Percentiles rank a stretch among this genome's conserved stretches.
Evolutionary conservation across 2,113 vertebrate genomes (phyloP).

Genomic region (Thalassarche chlororhynchos): DNA sequence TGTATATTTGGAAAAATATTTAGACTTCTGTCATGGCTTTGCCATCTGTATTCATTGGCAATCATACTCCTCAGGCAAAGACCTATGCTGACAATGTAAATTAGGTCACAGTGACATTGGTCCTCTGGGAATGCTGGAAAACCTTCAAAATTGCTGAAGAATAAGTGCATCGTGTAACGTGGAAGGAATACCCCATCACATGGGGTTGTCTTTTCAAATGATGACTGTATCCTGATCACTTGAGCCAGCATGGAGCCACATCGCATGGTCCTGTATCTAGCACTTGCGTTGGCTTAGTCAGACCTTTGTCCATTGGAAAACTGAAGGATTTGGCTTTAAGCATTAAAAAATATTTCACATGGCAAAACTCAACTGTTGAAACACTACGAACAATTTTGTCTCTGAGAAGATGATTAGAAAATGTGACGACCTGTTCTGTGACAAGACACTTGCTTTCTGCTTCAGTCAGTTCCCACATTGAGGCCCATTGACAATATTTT

Average conservation of each 20-base stretch:
- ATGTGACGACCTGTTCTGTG: neutral
- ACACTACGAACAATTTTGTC: neutral
- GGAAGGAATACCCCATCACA: neutral
- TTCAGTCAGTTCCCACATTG: neutral
- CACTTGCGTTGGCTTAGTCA: neutral
- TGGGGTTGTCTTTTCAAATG: neutral
- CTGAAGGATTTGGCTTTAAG: neutral
- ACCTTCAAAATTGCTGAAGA: neutral
- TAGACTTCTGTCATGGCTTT: slow-evolving; percentile 22
- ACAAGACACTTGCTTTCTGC: neutral
- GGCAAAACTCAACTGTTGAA: neutral
- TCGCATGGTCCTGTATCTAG: neutral
- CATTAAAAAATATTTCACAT: neutral
- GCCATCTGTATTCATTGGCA: slow-evolving; percentile 21
- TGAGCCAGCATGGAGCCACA: neutral
- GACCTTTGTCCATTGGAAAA: neutral
- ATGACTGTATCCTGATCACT: neutral
- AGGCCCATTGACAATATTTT: neutral
- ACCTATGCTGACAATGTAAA: neutral
- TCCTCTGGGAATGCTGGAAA: neutral
- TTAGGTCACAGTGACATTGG: neutral
- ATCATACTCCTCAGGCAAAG: neutral
- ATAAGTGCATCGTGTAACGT: neutral
- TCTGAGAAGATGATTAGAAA: neutral
- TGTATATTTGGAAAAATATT: slow-evolving; percentile 35